Conservation (phyloP, 2,888 invertebrate species). For the Leptopilina myrica region DNA sequence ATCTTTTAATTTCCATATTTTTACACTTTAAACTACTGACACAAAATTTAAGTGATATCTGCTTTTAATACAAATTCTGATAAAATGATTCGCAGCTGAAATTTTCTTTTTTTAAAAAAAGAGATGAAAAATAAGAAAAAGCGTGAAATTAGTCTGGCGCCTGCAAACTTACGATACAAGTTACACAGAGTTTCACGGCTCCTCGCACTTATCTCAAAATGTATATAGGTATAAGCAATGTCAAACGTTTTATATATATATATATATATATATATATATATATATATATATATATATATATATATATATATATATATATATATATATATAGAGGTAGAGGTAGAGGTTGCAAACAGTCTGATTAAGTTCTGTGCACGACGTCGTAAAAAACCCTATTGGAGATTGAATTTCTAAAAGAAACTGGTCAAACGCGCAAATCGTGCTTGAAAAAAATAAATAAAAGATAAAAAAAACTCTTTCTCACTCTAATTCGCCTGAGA, state of each 20-base stretch:
- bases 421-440: constrained; percentile 8
- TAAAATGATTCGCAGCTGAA: not conserved
- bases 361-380: constrained; percentile 31
- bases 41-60: not conserved
- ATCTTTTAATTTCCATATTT: too few species aligned
- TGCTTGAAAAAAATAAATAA: constrained; percentile 13
- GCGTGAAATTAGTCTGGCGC: constrained; percentile 57
- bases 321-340: not conserved
- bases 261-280: too few species aligned
- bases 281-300: too few species aligned
- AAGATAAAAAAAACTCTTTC: constrained; percentile 4
- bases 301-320: not conserved
- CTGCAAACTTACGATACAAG: constrained; percentile 47
- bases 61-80: not conserved
- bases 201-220: constrained; percentile 27
- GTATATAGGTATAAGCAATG: not conserved
- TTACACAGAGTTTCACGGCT: constrained; percentile 30
- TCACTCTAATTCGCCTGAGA: constrained; percentile 6
- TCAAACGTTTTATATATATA: not conserved
- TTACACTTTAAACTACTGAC: too few species aligned
- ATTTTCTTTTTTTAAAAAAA: constrained; percentile 11
- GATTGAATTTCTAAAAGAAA: constrained; percentile 14
- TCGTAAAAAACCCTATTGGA: constrained; percentile 33
- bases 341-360: constrained; percentile 24
- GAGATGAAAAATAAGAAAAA: constrained; percentile 47